Base-by-base conservation (phyloP, 2,888 invertebrate species). In the Torymus auratus region DNA sequence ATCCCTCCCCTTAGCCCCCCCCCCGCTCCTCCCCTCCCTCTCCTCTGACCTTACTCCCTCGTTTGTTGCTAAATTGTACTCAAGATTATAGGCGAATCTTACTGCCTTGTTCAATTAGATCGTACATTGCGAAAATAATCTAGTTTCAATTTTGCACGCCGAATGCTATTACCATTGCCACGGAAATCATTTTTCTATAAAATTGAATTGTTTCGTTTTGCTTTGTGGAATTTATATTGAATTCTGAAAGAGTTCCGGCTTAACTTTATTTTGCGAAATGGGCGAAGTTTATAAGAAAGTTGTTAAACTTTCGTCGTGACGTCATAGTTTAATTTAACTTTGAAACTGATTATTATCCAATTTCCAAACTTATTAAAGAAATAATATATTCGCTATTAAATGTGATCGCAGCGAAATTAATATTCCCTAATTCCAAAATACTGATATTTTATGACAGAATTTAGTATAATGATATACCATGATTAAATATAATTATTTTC, bases 341-440 rank as follows among this genome's bases (percentile, higher is more conserved):
- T 69, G 41, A 82, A 82, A 79, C 68, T 72, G 65, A 76, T 82
- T 79, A 82, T 69, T 73, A 79, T 76, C 78, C 75, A 75, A 78
- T 82, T 78, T 75, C 64, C 71, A 61, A 82, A 82, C 61, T 78
- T 78, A 75, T 75, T 74, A 64, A 75, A 74, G 78, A 68, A 75
- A 65, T 61, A 71, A 78, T 82, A 71, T 73, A 75, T 78, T 75
- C 62, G 58, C 67, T 56, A 78, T 82, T 69, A 53, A 72, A 78
- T 75, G 65, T 41, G 60, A 55, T 76, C 60, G 23, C 17, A 64
- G 50, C 28, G 17, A 73, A 69, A 77, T 73, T 72, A 41, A 62
- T 81, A 77, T 73, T 77, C 28, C 55, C 52, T 52, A 17, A 28
- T 28, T 28, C 7, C 28, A 28, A 28, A 28, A 28, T 28, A 23